A percentile compares a stretch with the other conserved stretches of the same genome.
phyloP scores from a whole-genome alignment of 2,113 vertebrate genomes.

The Penelope pileata region DNA sequence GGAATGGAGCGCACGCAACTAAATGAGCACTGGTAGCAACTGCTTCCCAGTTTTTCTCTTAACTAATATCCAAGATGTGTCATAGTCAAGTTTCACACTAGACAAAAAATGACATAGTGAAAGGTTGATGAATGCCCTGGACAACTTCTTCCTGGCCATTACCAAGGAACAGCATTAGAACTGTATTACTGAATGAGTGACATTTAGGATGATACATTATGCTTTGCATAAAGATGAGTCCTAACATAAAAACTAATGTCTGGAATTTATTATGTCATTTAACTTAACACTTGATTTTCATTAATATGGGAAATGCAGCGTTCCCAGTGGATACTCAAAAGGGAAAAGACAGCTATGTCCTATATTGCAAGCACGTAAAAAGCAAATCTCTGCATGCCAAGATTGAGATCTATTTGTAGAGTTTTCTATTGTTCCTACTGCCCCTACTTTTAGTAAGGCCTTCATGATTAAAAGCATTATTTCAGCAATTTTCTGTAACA shows the following conservation, averaged over 20 bases:
- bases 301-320: not conserved
- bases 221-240: constrained; percentile 24
- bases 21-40: not conserved
- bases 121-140: not conserved
- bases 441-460: not conserved
- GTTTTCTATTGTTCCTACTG: not conserved
- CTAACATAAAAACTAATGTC: constrained; percentile 45
- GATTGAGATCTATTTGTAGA: constrained; percentile 5
- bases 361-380: not conserved
- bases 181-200: not conserved
- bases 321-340: not conserved
- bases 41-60: not conserved
- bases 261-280: constrained; percentile 49
- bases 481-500: not conserved
- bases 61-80: not conserved
- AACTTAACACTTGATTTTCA: constrained; percentile 17
- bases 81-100: not conserved
- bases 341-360: not conserved
- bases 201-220: constrained; percentile 36
- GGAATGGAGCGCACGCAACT: not conserved
- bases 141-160: not conserved
- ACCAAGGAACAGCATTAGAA: not conserved
- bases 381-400: not conserved
- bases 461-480: not conserved
- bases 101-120: not conserved